Evolutionary conservation across 2,888 invertebrate genomes (phyloP).

Genomic region (Tuta absoluta): DNA sequence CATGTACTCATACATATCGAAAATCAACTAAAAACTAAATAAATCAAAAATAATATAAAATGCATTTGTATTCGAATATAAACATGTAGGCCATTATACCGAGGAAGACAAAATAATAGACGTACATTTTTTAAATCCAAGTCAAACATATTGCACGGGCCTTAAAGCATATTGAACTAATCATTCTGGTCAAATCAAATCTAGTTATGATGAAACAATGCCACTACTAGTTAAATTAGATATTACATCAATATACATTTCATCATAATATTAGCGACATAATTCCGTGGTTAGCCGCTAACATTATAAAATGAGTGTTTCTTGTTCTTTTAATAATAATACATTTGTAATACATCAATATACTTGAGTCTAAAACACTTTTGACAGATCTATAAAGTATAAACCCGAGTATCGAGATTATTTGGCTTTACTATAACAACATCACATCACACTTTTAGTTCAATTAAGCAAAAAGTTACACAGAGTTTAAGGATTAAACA

Average conservation of each 20-base stretch:
- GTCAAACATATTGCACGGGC: constrained; percentile 50
- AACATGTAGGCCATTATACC: constrained; percentile 46
- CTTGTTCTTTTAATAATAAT: too few relatives aligned
- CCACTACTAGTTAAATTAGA: neutral
- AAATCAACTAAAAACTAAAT: constrained; percentile 42
- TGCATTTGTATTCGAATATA: constrained; percentile 46
- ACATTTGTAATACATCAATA: too few relatives aligned
- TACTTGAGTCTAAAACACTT: neutral
- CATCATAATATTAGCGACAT: too few relatives aligned
- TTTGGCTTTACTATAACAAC: constrained; percentile 11
- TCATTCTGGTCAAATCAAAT: neutral
- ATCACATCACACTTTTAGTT: constrained; percentile 1
- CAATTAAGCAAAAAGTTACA: constrained; percentile 2
- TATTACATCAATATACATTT: too few relatives aligned
- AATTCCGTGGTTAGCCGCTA: too few relatives aligned
- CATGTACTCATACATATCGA: constrained; percentile 40
- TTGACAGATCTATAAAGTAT: constrained; percentile 19
- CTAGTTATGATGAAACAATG: neutral
- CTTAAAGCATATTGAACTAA: constrained; percentile 10
- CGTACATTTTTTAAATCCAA: constrained; percentile 32
- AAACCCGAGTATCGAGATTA: constrained; percentile 12
- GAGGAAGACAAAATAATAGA: constrained; percentile 54
- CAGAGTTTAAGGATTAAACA: constrained; percentile 8
- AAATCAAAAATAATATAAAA: constrained; percentile 46
- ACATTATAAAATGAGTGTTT: too few relatives aligned